Percentiles rank a stretch among this genome's conserved stretches.
phyloP scores from a whole-genome alignment of 2,797 vertebrate species.

The Sebastes kiyomatsui region DNA sequence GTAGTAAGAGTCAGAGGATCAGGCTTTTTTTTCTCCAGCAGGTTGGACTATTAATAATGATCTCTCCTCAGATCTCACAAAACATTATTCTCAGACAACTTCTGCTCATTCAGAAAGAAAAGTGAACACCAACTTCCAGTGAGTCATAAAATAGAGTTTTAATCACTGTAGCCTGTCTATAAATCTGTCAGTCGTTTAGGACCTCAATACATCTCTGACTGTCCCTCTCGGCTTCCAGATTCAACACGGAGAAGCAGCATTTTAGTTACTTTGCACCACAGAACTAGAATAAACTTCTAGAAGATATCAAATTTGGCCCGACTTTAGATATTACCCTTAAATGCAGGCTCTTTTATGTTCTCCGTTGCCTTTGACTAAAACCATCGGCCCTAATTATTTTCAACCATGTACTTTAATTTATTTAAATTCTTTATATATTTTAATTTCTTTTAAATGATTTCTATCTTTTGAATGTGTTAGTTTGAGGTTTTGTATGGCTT shows the following conservation, averaged over 20 bases:
- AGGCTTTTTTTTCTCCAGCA: not conserved
- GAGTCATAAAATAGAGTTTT: not conserved
- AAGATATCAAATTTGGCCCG: not conserved
- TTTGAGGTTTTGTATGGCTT: not conserved
- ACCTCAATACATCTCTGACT: not conserved
- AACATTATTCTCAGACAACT: not conserved
- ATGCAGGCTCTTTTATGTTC: not conserved
- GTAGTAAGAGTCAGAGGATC: not conserved
- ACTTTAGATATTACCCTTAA: not conserved
- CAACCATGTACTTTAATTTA: not conserved
- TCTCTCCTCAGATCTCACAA: not conserved
- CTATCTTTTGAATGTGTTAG: not conserved
- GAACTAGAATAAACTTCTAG: not conserved
- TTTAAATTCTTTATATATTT: not conserved
- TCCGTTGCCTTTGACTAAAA: not conserved
- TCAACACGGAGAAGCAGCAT: not conserved
- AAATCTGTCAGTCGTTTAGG: not conserved
- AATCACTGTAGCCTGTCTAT: not conserved
- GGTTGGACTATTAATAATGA: not conserved
- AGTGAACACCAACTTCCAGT: not conserved
- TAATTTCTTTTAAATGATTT: not conserved
- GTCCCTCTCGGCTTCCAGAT: not conserved
- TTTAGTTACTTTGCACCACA: not conserved
- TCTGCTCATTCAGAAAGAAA: not conserved
- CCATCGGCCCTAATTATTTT: not conserved